Conservation (phyloP, 1,140 invertebrate species). For the Papilio xuthus region DNA sequence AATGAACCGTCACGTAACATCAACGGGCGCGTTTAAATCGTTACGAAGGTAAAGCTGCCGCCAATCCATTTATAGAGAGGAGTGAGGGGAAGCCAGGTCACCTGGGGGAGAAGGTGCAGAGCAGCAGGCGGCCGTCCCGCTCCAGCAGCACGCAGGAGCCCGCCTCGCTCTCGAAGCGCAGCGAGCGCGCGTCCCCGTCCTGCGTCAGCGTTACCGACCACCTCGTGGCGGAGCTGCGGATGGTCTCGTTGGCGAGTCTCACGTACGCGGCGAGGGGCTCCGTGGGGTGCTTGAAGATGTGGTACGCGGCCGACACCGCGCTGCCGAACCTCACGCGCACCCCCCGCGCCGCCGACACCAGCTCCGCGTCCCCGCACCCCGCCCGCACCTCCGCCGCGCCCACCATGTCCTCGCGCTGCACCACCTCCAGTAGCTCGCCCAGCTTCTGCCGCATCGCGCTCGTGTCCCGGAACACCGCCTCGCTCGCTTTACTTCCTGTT, state of each 20-base stretch:
- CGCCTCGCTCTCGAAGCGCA: constrained; percentile 9
- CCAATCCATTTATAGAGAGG: too few species aligned
- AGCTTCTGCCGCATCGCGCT: constrained; percentile 12
- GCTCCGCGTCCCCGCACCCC: constrained; percentile 44
- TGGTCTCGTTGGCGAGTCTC: constrained; percentile 18
- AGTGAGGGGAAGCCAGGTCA: too few species aligned
- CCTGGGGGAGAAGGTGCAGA: constrained; percentile 28
- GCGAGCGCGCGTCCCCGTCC: constrained; percentile 11
- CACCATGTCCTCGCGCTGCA: constrained; percentile 11
- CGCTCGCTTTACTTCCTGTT: constrained; percentile 4
- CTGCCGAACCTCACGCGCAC: neutral
- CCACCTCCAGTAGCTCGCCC: neutral
- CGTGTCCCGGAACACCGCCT: constrained; percentile 2
- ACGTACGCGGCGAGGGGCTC: constrained; percentile 1
- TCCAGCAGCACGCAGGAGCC: neutral
- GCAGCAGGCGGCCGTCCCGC: constrained; percentile 7
- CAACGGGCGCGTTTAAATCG: too few species aligned
- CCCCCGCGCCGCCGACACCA: constrained; percentile 41
- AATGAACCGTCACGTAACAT: too few species aligned
- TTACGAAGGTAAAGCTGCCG: too few species aligned
- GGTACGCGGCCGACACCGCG: constrained; percentile 33
- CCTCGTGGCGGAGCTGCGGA: neutral
- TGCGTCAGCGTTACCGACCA: constrained; percentile 12
- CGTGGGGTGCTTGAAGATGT: constrained; percentile 27
- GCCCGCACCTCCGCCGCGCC: neutral